phyloP scores from a whole-genome alignment of 2,797 vertebrate species.

The Silurus aristotelis region DNA sequence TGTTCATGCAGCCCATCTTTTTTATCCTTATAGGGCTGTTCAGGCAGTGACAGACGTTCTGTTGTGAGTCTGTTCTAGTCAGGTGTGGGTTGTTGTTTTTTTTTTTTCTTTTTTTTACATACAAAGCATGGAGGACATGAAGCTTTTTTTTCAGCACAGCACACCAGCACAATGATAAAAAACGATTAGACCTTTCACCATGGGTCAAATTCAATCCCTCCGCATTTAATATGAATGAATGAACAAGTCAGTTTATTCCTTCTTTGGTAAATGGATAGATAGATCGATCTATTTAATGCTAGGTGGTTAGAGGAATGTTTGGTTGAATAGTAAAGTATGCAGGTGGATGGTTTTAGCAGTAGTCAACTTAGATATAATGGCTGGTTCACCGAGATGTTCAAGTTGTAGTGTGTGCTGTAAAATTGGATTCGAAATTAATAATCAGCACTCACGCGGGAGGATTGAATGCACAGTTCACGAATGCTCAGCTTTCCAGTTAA shows the following conservation, averaged over 20 bases:
- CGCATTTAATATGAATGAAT: conserved; percentile 14
- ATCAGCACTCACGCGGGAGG: conserved; percentile 31
- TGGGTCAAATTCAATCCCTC: conserved; percentile 55
- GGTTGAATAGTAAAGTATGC: background rate
- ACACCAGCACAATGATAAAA: conserved; percentile 57
- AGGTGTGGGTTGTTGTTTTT: conserved; percentile 71
- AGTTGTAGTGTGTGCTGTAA: background rate
- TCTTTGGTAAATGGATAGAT: background rate
- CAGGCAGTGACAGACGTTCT: conserved; percentile 79
- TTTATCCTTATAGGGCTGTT: conserved; percentile 77
- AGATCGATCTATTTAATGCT: background rate
- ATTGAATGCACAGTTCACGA: conserved; percentile 43
- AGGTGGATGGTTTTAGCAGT: background rate
- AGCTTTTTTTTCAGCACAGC: conserved; percentile 49
- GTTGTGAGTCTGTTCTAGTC: conserved; percentile 79
- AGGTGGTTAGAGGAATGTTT: background rate
- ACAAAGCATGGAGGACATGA: conserved; percentile 55
- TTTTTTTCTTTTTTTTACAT: conserved; percentile 29
- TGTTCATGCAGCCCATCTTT: conserved; percentile 75
- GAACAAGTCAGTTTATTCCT: background rate
- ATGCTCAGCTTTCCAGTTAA: conserved; percentile 38
- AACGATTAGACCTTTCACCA: conserved; percentile 58
- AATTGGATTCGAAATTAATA: background rate
- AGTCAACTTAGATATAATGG: background rate
- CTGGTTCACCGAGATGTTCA: background rate